Evolutionary conservation across 2,113 vertebrate genomes (phyloP).

Genomic region (Candoia aspera): DNA sequence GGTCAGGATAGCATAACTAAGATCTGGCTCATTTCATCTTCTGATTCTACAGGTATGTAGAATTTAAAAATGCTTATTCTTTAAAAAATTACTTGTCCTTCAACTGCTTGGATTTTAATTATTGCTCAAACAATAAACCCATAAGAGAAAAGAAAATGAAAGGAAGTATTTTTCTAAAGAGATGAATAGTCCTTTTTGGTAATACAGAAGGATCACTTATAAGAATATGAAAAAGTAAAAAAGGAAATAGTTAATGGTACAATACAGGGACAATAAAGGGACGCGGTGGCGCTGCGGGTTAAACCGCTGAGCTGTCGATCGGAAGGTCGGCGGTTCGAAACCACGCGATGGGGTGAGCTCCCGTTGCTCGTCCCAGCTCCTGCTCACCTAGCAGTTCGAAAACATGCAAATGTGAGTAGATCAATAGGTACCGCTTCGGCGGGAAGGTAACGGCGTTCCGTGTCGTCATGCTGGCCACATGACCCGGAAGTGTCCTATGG

Average conservation of each 20-base stretch:
- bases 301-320: no score
- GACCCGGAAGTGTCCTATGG: no score
- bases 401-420: no score
- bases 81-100: not conserved
- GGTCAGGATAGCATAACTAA: conserved; percentile 88
- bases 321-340: no score
- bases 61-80: not conserved
- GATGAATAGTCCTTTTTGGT: not conserved
- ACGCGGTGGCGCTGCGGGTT: no score
- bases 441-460: no score
- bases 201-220: not conserved
- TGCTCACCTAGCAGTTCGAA: no score
- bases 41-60: conserved; percentile 77
- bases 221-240: not conserved
- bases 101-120: not conserved
- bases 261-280: no score
- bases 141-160: not conserved
- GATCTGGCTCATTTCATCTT: conserved; percentile 82
- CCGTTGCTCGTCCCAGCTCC: no score
- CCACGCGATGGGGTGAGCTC: no score
- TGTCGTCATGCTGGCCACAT: no score
- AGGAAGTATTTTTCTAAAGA: not conserved
- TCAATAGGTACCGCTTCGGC: no score
- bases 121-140: not conserved
- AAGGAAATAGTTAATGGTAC: not conserved